Base-by-base conservation (phyloP, 2,888 invertebrate species). In the Drosophila robusta region DNA sequence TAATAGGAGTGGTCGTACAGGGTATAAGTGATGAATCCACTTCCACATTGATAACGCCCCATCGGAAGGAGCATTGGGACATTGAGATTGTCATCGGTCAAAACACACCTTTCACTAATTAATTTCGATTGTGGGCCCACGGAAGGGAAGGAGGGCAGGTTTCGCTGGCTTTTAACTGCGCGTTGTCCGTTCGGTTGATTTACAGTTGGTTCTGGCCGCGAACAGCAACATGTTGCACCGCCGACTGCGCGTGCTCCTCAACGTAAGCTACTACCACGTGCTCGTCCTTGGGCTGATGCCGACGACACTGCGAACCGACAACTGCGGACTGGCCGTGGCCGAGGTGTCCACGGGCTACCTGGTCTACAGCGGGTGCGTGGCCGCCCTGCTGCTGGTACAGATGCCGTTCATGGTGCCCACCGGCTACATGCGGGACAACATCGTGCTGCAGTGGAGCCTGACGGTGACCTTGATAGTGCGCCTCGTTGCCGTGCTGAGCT, bases 141-240 rank as follows among this genome's bases (percentile, higher is more conserved):
- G 14, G 32, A 24, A 42, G 12, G 4, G 8, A 32, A 11, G 3
- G 0, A 0, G 34, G 0, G 34, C 4, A 4, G 12, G 12, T 34
- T 9, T 9, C 9, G 2, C 3, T 29, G 3, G 26, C 7, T 26
- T 26, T 26, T 7, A 8, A 8, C 22, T 22, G 22, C 4, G 2
- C 22, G 22, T 22, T 3, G 2, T 22, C 2, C 12, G 3, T 7
- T n/a, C 26, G 6, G 0, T 18, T 29, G 0, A 22, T 2, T 29
- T 22, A 1, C 24, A 26, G 29, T 39, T 49, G 8, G 41, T 29
- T 5, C 16, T 26, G 0, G 24, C 8, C 22, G 38, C 41, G 8
- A 9, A n/a, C 8, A 65, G 66, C 1, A 65, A 26, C 73, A 89
- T 87, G 87, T 60, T 87, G 71, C 71, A 80, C 14, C 66, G 61